Evolutionary conservation across 2,888 invertebrate genomes (phyloP).

Genomic region (Geotrupes spiniger): DNA sequence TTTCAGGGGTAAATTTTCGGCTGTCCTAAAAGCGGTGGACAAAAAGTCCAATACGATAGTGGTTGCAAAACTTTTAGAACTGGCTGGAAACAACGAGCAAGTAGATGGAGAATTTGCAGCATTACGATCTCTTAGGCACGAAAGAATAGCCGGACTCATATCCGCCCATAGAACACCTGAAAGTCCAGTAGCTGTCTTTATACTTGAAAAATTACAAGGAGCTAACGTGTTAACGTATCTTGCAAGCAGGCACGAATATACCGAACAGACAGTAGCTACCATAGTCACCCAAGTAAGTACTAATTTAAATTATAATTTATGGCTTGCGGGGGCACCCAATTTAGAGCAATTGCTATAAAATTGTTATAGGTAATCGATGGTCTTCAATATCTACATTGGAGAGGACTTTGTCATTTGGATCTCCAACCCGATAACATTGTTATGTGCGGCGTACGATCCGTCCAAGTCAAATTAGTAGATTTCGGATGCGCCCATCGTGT

Average conservation of each 20-base stretch:
- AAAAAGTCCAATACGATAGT: constrained; percentile 71
- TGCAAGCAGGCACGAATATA: constrained; percentile 84
- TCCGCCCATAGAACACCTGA: constrained; percentile 70
- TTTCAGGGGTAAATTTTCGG: constrained; percentile 78
- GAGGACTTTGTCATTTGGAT: constrained; percentile 84
- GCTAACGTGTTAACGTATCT: constrained; percentile 88
- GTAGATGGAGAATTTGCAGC: constrained; percentile 82
- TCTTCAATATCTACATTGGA: constrained; percentile 92
- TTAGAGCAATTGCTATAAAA: too few species aligned
- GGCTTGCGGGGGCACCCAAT: too few species aligned
- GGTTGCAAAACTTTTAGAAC: constrained; percentile 80
- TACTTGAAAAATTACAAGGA: constrained; percentile 84
- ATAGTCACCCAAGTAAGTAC: constrained; percentile 71
- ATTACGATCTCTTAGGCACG: constrained; percentile 78
- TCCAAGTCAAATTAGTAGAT: constrained; percentile 88
- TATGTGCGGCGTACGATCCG: constrained; percentile 79
- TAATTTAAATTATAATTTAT: background rate
- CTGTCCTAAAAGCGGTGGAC: constrained; percentile 79
- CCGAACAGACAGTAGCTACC: constrained; percentile 87
- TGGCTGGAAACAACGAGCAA: constrained; percentile 60
- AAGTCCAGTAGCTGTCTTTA: constrained; percentile 66
- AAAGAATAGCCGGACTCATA: constrained; percentile 75
- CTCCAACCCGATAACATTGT: constrained; percentile 94
- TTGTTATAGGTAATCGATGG: constrained; percentile 77
- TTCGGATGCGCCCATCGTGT: constrained; percentile 85